Evolutionary conservation across 2,797 vertebrate genomes (phyloP).

Genomic region (Melanotaenia nigrans): DNA sequence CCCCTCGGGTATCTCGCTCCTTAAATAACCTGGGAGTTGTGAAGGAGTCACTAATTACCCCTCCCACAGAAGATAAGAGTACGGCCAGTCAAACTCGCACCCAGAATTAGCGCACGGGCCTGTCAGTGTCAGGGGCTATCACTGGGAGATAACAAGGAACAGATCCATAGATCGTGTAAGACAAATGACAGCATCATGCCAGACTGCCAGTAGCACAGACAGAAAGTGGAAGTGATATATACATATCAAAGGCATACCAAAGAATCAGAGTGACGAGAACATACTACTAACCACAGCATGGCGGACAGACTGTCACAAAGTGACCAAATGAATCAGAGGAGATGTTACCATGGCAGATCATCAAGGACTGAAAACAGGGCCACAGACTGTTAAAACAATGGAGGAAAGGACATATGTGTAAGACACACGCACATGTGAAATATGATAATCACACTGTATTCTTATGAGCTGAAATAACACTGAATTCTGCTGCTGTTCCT

Average conservation of each 20-base stretch:
- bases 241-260: constrained; percentile 45
- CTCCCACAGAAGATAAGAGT: constrained; percentile 61
- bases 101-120: constrained; percentile 57
- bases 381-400: constrained; percentile 58
- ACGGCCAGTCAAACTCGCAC: constrained; percentile 60
- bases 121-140: constrained; percentile 69
- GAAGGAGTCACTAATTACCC: constrained; percentile 81
- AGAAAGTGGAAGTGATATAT: constrained; percentile 66
- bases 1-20: constrained; percentile 73
- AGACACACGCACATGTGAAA: constrained; percentile 34
- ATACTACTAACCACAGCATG: constrained; percentile 69
- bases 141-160: constrained; percentile 67
- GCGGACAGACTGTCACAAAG: constrained; percentile 73
- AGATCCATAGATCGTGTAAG: constrained; percentile 68
- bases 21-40: constrained; percentile 80
- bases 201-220: constrained; percentile 46
- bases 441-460: constrained; percentile 29
- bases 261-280: constrained; percentile 66
- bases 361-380: constrained; percentile 70
- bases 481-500: constrained; percentile 6
- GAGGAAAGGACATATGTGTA: constrained; percentile 56
- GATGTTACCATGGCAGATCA: constrained; percentile 73
- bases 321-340: constrained; percentile 76
- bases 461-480: constrained; percentile 33
- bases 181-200: constrained; percentile 48